Conservation (phyloP, 30 jellyfish, hydroid and myxozoan genomes). For the Aurelia coerulea region DNA sequence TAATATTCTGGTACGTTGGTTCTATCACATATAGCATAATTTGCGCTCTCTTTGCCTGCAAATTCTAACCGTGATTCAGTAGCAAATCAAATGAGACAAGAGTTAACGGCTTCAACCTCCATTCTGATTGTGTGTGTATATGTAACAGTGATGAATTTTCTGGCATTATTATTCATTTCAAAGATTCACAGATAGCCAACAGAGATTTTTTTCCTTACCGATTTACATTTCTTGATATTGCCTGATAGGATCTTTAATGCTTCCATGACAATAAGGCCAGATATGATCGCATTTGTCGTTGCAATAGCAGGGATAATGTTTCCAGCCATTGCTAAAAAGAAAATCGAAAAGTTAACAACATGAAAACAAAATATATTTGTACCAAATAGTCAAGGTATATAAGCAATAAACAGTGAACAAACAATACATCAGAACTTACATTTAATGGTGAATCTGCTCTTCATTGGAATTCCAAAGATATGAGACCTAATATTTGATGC, state of each 20-base stretch:
- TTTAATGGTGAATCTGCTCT: conserved; percentile 92
- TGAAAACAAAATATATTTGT: too few relatives aligned
- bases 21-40: background rate
- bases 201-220: conserved; percentile 36
- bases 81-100: too few relatives aligned
- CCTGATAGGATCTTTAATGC: conserved; percentile 93
- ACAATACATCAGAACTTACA: conserved; percentile 19
- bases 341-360: background rate
- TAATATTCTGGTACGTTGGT: too few relatives aligned
- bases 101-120: too few relatives aligned
- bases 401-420: too few relatives aligned
- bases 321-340: conserved; percentile 80
- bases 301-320: conserved; percentile 99
- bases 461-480: conserved; percentile 87
- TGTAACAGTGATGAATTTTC: background rate
- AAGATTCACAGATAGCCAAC: background rate
- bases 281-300: conserved; percentile 97
- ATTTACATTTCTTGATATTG: conserved; percentile 67
- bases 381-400: too few relatives aligned
- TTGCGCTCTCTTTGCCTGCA: too few relatives aligned
- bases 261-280: conserved; percentile 96
- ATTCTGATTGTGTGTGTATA: background rate
- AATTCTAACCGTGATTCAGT: too few relatives aligned
- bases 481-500: conserved; percentile 95
- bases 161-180: too few relatives aligned